A percentile compares a stretch with the other conserved stretches of the same genome.
phyloP scores from a whole-genome alignment of 2,797 vertebrate species.

The Anas georgica region DNA sequence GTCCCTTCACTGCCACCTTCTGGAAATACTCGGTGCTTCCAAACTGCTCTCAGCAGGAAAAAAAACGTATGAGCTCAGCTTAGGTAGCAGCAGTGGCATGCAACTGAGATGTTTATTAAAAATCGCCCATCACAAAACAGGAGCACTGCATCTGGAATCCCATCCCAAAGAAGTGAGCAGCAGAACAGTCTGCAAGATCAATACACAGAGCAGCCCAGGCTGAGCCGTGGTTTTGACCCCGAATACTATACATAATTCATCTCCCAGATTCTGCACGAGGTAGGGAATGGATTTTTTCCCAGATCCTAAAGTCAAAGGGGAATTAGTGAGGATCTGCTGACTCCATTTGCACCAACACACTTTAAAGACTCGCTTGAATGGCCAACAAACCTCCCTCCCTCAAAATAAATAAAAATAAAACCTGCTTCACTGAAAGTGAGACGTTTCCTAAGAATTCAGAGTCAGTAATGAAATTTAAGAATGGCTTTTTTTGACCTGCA shows the following conservation, averaged over 20 bases:
- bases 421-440: background rate
- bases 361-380: background rate
- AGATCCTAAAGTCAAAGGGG: background rate
- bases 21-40: constrained; percentile 25
- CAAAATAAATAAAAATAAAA: background rate
- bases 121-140: background rate
- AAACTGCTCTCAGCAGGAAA: background rate
- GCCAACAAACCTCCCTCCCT: background rate
- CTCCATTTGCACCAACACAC: background rate
- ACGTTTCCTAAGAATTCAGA: background rate
- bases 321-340: background rate
- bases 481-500: too few species aligned
- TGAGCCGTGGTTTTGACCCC: background rate
- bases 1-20: constrained; percentile 75
- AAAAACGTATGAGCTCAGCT: background rate
- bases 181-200: background rate
- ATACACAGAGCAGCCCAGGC: background rate
- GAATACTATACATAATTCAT: background rate
- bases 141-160: background rate
- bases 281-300: background rate
- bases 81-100: background rate
- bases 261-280: background rate
- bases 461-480: background rate
- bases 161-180: background rate
- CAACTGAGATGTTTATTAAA: background rate